Evolutionary conservation across 2,888 invertebrate species (phyloP).

Genomic region (Smittia aterrima): DNA sequence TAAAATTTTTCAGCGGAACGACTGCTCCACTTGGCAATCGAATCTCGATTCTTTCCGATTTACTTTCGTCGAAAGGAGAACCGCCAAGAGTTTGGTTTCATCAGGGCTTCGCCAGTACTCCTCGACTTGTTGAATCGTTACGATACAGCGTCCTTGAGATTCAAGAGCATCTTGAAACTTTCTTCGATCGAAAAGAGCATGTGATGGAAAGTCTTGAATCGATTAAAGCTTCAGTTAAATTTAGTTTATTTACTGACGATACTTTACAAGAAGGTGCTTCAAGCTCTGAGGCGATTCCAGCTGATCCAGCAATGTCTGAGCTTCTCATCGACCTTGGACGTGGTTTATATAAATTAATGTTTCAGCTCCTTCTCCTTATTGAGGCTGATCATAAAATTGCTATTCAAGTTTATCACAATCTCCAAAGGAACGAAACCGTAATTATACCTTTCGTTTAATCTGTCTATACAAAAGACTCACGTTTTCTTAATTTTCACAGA

Average conservation of each 20-base stretch:
- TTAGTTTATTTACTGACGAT: constrained; percentile 66
- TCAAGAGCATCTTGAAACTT: constrained; percentile 93
- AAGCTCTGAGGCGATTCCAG: constrained; percentile 48
- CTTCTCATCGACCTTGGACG: constrained; percentile 80
- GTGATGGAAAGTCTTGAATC: constrained; percentile 80
- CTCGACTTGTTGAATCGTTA: constrained; percentile 75
- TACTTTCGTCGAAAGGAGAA: constrained; percentile 63
- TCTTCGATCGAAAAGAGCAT: constrained; percentile 87
- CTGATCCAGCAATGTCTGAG: constrained; percentile 63
- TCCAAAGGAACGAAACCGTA: constrained; percentile 61
- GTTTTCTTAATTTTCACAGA: constrained; percentile 50
- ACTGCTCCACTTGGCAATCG: constrained; percentile 58
- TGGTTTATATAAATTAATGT: constrained; percentile 86
- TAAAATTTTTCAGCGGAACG: constrained; percentile 63
- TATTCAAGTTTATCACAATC: constrained; percentile 60
- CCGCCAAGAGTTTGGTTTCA: constrained; percentile 89
- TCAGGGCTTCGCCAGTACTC: constrained; percentile 66
- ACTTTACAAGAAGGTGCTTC: constrained; percentile 53
- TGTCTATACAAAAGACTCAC: background rate
- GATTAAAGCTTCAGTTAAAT: constrained; percentile 76
- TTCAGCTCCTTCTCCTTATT: constrained; percentile 83
- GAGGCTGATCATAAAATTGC: constrained; percentile 86
- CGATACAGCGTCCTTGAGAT: constrained; percentile 88
- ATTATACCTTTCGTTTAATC: constrained; percentile 42
- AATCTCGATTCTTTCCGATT: constrained; percentile 61